Evolutionary conservation across 2,888 invertebrate genomes (phyloP), one percentile per base, ranked within the genome.

Genomic region (Folsomia manolachei): DNA sequence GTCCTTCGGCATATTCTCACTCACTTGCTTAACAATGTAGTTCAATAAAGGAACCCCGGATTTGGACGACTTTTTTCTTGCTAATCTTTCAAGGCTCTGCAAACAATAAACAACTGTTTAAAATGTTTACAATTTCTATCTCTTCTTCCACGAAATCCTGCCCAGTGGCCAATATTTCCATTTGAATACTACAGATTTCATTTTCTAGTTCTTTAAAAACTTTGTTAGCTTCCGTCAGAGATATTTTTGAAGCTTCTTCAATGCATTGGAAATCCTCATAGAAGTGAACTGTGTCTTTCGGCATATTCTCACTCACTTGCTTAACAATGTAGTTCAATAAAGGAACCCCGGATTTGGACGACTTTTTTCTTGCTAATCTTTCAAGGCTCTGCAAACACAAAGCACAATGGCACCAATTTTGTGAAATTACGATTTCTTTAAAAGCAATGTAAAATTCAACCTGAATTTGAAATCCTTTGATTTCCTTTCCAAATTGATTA

Each of bases 401-500:
- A n/a, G n/a, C n/a, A n/a, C n/a, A n/a, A n/a, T n/a, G n/a, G n/a
- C n/a, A n/a, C n/a, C n/a, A n/a, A n/a, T n/a, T n/a, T n/a, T n/a
- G n/a, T n/a, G 26, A 63, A n/a, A 18, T 25, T 26, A 64, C 27
- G 11, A 9, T 64, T 1, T 18, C 1, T 7, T 21, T 25, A 63
- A 24, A 63, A 24, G 4, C 11, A 63, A 63, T 21, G 11, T 21
- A 21, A n/a, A 52, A 27, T 25, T 56, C 25, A n/a, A 70, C 71
- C 56, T 71, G 69, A 69, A 74, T 74, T 26, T 74, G 69, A 66
- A 74, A 74, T 53, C 71, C 74, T 24, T 61, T 71, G 27, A 74
- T 65, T 56, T 60, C 21, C 18, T 65, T 53, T 14, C 61, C 21
- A 62, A 63, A 71, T n/a, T 24, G 19, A 18, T 71, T 68, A 1